phyloP scores from a whole-genome alignment of 2,113 vertebrate species.

The Mastomys coucha region DNA sequence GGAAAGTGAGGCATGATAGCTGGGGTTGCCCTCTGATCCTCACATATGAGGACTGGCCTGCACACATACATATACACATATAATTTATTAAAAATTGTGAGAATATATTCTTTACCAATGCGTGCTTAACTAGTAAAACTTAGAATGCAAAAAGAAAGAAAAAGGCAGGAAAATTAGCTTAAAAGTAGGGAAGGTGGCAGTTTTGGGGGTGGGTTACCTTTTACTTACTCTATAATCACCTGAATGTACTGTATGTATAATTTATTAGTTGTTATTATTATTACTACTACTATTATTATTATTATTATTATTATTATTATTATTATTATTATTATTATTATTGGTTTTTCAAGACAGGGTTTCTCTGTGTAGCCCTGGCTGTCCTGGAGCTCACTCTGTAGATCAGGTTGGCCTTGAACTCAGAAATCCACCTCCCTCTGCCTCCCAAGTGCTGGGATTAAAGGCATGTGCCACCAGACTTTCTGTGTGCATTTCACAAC shows the following conservation, averaged over 20 bases:
- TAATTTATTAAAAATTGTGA: not conserved
- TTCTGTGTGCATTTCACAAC: conserved; percentile 9
- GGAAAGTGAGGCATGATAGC: not conserved
- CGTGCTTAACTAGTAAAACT: not conserved
- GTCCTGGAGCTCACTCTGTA: too few species aligned
- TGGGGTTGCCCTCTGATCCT: not conserved
- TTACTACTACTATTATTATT: too few species aligned
- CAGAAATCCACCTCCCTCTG: too few species aligned
- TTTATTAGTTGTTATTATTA: not conserved
- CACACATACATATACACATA: not conserved
- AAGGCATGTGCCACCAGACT: too few species aligned
- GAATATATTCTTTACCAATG: not conserved
- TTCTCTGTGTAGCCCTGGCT: too few species aligned
- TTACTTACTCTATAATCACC: not conserved
- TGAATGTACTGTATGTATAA: not conserved
- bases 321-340: not conserved
- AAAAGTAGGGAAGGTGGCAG: not conserved
- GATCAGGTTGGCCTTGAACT: too few species aligned
- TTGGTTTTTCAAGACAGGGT: too few species aligned
- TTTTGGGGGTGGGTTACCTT: not conserved
- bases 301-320: too few species aligned
- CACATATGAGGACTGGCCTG: not conserved
- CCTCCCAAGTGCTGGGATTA: too few species aligned
- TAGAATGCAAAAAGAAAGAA: not conserved
- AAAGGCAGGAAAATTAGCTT: not conserved